Evolutionary conservation across 2,113 vertebrate genomes (phyloP).

Genomic region (Sciurus niger): DNA sequence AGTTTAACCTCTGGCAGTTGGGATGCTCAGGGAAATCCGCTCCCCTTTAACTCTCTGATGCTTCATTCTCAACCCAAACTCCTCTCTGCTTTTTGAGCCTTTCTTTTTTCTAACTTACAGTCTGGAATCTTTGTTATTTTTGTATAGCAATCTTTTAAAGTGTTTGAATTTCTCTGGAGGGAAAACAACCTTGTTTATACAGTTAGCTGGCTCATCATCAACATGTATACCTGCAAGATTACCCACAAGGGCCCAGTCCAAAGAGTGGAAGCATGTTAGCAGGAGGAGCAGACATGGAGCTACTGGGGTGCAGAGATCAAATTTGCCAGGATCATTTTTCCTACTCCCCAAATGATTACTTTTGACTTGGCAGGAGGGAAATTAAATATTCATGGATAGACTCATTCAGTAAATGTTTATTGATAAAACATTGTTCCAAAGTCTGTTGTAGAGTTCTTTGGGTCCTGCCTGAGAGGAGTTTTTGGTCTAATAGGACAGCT

Average conservation of each 20-base stretch:
- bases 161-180: not conserved
- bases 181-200: conserved; percentile 26
- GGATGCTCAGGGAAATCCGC: not conserved
- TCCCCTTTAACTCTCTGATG: not conserved
- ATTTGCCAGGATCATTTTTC: conserved; percentile 6
- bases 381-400: not conserved
- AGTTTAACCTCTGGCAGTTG: conserved; percentile 43
- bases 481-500: not conserved
- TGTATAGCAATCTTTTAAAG: conserved; percentile 9
- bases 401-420: conserved; percentile 31
- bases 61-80: conserved; percentile 8
- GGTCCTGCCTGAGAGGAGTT: not conserved
- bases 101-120: not conserved
- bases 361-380: conserved; percentile 24
- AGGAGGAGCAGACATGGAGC: not conserved
- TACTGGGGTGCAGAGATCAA: not conserved
- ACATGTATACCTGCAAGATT: not conserved
- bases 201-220: not conserved
- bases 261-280: not conserved
- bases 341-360: conserved; percentile 20
- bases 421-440: not conserved
- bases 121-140: conserved; percentile 47
- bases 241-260: not conserved
- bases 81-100: not conserved
- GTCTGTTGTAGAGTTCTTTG: not conserved